Percentiles rank a stretch among this genome's conserved stretches.
Conservation (phyloP, 2,797 vertebrate genomes). For the Momotus momota region DNA sequence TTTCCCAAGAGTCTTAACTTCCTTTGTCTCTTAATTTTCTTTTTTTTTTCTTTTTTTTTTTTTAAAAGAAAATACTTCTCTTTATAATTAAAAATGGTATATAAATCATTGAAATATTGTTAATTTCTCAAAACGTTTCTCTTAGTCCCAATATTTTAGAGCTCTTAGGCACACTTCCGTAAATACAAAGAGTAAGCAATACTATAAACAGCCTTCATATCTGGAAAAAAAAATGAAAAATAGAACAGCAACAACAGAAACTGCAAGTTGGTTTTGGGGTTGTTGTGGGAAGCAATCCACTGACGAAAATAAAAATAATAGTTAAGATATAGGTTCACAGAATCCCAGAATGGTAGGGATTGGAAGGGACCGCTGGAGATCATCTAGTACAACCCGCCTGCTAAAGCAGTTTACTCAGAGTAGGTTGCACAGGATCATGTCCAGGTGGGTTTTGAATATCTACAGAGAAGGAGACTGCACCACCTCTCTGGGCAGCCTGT, state of each 20-base stretch:
- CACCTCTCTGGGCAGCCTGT: neutral
- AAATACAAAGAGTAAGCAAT: neutral
- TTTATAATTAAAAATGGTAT: neutral
- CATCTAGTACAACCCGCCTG: neutral
- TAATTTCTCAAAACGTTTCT: neutral
- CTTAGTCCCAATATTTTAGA: neutral
- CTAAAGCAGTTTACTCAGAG: neutral
- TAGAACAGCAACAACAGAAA: neutral
- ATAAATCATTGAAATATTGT: neutral
- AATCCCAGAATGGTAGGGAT: neutral
- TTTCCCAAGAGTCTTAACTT: neutral
- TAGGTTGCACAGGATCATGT: neutral
- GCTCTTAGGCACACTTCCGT: neutral
- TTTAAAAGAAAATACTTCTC: neutral
- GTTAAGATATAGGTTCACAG: neutral
- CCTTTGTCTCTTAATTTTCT: neutral
- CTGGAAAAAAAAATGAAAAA: neutral
- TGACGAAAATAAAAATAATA: neutral
- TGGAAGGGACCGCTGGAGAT: neutral
- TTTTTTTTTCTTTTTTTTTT: neutral
- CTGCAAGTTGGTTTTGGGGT: neutral
- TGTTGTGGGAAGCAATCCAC: neutral
- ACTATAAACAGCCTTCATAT: neutral
- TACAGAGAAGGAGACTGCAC: neutral
- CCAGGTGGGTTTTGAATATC: neutral